Evolutionary conservation across 1,140 invertebrate genomes (phyloP), one percentile per base, ranked within the genome.

Genomic region (Drosophila pseudoobscura): DNA sequence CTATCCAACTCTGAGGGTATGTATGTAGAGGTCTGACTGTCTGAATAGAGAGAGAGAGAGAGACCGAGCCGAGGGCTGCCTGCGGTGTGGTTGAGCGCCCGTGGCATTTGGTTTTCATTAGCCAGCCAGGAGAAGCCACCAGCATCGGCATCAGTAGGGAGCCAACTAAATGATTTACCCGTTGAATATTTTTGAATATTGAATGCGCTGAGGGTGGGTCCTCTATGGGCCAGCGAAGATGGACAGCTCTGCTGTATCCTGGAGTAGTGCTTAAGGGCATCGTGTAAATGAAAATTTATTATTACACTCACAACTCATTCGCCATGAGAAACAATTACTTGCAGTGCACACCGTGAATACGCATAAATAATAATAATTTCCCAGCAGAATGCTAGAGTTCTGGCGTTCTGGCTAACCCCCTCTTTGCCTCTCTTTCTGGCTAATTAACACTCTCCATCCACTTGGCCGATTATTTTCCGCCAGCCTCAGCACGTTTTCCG

Each of bases 331-430:
- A 83, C 79, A 84, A 84, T 83, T 78, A 79, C 49, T 47, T 62
- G 46, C 56, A 64, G 39, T 56, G 50, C 51, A 58, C 45, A 53
- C 55, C 68, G 6, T 39, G 45, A 52, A 41, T 50, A 29, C 49
- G 41, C 68, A 87, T 85, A 87, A 85, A 85, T 87, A 85, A 85
- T 85, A 85, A 80, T 80, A 77, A 85, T 80, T 85, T 85, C 46
- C 31, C 22, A 44, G 20, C 74, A 62, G 70, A 53, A 24, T 29
- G 8, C 44, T 9, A 24, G 41, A 35, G n/a, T 39, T 51, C 47
- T 26, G 4, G 24, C 26, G 26, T 13, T 15, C 20, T 20, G 35
- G 5, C 44, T 55, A 44, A 46, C 17, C 8, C 54, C 53, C 49
- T 6, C 41, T 43, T 15, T 31, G 4, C 50, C 8, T 17, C 35